phyloP scores from a whole-genome alignment of 2,888 invertebrate genomes.

The Calliscelio sp. region DNA sequence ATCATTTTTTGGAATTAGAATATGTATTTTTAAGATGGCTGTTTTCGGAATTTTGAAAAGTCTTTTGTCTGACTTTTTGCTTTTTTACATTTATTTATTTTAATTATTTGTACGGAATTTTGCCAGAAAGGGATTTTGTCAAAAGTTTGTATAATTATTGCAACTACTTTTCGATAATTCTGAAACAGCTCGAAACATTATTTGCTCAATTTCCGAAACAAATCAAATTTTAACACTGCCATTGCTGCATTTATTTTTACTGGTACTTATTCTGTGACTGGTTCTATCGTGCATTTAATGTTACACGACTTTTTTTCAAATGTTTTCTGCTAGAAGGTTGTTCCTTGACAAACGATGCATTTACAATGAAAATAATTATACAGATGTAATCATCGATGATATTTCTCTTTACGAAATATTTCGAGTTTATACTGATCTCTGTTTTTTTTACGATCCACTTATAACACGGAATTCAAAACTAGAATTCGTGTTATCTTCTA shows the following conservation, averaged over 20 bases:
- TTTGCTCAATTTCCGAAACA: slow-evolving; percentile 32
- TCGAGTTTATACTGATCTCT: slow-evolving; percentile 1
- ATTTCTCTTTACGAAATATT: slow-evolving; percentile 7
- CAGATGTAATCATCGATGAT: slow-evolving; percentile 4
- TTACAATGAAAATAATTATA: slow-evolving; percentile 28
- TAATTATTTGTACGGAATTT: no score
- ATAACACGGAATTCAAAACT: background rate
- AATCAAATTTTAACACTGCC: slow-evolving; percentile 29
- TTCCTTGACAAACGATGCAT: slow-evolving; percentile 48
- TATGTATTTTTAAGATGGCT: background rate
- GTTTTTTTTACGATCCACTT: background rate
- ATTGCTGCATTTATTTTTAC: slow-evolving; percentile 32
- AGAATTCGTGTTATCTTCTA: background rate
- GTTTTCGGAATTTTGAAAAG: slow-evolving; percentile 30
- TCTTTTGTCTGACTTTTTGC: no score
- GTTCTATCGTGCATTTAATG: slow-evolving; percentile 27
- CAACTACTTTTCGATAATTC: slow-evolving; percentile 2
- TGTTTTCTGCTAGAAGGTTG: slow-evolving; percentile 32
- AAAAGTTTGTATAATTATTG: no score
- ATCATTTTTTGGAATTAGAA: background rate
- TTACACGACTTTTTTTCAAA: slow-evolving; percentile 20
- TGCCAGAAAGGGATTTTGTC: no score
- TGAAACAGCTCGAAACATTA: no score
- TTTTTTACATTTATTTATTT: background rate
- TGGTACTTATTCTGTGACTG: slow-evolving; percentile 20